Evolutionary conservation across 2,888 invertebrate genomes (phyloP).

Genomic region (Acrobasis suavella): DNA sequence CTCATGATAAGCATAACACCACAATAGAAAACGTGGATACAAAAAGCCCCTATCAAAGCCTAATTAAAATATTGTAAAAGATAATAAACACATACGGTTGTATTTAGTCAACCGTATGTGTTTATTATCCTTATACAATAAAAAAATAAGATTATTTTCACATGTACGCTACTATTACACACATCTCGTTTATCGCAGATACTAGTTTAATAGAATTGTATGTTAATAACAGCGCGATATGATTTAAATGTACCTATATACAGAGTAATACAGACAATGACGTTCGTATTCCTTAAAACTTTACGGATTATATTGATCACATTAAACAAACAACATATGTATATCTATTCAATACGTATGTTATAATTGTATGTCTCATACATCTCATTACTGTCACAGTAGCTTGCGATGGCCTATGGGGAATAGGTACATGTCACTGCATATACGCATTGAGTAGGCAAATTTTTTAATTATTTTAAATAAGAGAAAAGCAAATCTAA

Average conservation of each 20-base stretch:
- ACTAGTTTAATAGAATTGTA: slow-evolving; percentile 9
- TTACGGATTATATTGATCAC: slow-evolving; percentile 10
- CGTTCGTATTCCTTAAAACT: background rate
- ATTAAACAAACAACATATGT: background rate
- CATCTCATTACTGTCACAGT: slow-evolving; percentile 71
- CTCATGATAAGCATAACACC: background rate
- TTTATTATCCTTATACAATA: too few species aligned
- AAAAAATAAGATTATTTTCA: background rate
- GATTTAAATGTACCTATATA: background rate
- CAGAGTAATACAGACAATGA: slow-evolving; percentile 10
- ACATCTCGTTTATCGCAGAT: slow-evolving; percentile 9
- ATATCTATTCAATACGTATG: background rate
- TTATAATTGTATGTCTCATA: slow-evolving; percentile 49
- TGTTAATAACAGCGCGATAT: slow-evolving; percentile 5
- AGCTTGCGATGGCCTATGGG: slow-evolving; percentile 69
- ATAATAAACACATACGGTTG: background rate
- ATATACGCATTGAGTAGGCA: slow-evolving; percentile 54
- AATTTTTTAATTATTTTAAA: background rate
- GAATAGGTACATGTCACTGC: slow-evolving; percentile 75
- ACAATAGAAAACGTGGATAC: background rate
- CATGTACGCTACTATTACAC: background rate
- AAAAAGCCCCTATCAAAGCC: background rate
- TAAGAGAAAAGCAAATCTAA: background rate
- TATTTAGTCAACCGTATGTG: too few species aligned
- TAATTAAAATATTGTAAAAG: background rate